phyloP scores from a whole-genome alignment of 2,113 vertebrate genomes.

The Serilophus lunatus region DNA sequence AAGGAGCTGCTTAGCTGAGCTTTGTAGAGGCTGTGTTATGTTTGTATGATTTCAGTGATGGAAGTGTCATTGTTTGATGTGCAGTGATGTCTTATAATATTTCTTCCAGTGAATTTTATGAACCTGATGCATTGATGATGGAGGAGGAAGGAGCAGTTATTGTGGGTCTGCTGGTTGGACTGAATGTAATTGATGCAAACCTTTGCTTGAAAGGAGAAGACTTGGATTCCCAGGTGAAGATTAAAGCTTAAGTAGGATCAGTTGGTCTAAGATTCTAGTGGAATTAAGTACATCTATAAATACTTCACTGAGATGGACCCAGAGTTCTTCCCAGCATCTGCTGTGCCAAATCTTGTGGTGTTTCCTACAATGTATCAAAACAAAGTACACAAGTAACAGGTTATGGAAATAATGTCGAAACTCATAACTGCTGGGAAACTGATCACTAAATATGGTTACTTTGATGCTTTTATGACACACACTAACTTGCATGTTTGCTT shows the following conservation, averaged over 20 bases:
- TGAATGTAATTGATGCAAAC: slow-evolving; percentile 97
- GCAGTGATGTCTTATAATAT: neutral
- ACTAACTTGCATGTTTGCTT: neutral
- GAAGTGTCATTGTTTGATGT: neutral
- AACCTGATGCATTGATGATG: slow-evolving; percentile 88
- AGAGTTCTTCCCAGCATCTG: neutral
- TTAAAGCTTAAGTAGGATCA: neutral
- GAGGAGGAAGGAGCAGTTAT: slow-evolving; percentile 95
- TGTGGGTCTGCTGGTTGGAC: slow-evolving; percentile 91
- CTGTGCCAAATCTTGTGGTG: neutral
- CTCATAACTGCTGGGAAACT: neutral
- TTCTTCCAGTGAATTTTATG: slow-evolving; percentile 91
- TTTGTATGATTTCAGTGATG: neutral
- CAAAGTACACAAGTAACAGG: neutral
- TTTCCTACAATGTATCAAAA: neutral
- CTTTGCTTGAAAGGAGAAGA: slow-evolving; percentile 98
- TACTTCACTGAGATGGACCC: neutral
- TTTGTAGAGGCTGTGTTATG: neutral
- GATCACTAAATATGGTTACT: neutral
- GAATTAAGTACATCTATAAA: neutral
- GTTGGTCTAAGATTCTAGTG: neutral
- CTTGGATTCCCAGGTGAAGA: slow-evolving; percentile 91
- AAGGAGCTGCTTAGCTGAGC: neutral
- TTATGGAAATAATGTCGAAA: neutral
- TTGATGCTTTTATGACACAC: neutral